These are phyloP conservation scores for Atlantisia rogersi DNA, from an alignment of 2,113 vertebrate species.

Conservation along the genomic window DNA sequence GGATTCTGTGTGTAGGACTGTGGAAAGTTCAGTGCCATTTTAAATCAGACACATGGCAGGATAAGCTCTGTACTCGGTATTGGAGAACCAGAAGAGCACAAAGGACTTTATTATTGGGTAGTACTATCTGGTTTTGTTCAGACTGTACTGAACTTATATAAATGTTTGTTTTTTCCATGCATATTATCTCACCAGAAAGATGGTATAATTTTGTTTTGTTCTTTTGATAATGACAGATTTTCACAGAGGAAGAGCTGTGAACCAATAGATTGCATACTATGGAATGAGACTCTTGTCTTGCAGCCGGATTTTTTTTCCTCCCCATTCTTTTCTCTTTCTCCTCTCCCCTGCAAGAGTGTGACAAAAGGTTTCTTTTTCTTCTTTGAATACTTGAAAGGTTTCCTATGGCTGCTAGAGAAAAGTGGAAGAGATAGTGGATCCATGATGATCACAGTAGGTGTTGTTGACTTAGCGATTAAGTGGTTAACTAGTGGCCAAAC, in stretches of 20 bases:
- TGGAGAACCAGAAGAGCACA: background rate
- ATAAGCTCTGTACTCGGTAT: background rate
- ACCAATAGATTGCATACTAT: background rate
- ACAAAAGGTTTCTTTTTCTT: slow-evolving; percentile 42
- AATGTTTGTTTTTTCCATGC: background rate
- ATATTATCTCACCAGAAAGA: background rate
- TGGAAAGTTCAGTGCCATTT: background rate
- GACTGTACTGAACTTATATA: background rate
- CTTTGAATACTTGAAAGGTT: slow-evolving; percentile 42
- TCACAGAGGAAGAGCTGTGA: background rate
- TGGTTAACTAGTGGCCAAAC: slow-evolving; percentile 54
- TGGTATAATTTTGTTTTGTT: background rate
- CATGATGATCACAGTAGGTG: slow-evolving; percentile 47
- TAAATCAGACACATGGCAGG: background rate
- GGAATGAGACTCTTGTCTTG: background rate
- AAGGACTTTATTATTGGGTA: too few species aligned
- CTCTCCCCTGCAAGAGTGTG: background rate
- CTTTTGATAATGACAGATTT: background rate
- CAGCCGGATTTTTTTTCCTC: background rate
- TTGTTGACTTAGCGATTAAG: slow-evolving; percentile 56
- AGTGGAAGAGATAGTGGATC: slow-evolving; percentile 44
- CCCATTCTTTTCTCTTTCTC: background rate
- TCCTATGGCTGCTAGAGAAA: slow-evolving; percentile 49
- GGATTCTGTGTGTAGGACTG: background rate
- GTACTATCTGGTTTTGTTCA: background rate